phyloP scores from a whole-genome alignment of 2,797 vertebrate species.

The Pterois miles region DNA sequence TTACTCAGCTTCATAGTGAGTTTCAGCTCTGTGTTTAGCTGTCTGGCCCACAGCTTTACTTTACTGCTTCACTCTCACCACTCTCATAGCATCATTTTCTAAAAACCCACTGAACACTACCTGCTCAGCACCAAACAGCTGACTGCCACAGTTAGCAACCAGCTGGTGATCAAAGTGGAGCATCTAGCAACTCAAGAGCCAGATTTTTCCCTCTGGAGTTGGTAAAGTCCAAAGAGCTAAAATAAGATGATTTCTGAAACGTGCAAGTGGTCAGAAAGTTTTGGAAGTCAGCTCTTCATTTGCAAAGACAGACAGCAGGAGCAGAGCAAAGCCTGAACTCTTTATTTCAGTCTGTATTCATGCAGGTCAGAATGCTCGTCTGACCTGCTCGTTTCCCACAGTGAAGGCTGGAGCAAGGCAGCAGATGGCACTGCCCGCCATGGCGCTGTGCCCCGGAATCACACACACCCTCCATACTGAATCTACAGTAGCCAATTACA shows the following conservation, averaged over 20 bases:
- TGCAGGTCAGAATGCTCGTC: slow-evolving; percentile 23
- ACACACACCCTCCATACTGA: neutral
- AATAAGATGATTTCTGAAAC: too few relatives aligned
- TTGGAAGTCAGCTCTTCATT: neutral
- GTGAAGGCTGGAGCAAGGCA: slow-evolving; percentile 32
- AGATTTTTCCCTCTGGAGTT: neutral
- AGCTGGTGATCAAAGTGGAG: neutral
- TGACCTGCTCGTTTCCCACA: slow-evolving; percentile 27
- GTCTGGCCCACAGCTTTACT: neutral
- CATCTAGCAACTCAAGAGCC: neutral
- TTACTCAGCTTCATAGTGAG: neutral
- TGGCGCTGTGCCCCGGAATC: neutral
- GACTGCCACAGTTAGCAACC: neutral
- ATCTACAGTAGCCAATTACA: slow-evolving; percentile 14
- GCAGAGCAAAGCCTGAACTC: neutral
- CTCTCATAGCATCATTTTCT: neutral
- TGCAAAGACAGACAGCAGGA: slow-evolving; percentile 2
- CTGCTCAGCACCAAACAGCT: neutral
- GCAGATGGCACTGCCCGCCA: slow-evolving; percentile 58
- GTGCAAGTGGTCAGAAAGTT: too few relatives aligned
- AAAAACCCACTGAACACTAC: neutral
- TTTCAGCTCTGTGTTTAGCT: neutral
- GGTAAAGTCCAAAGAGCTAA: neutral
- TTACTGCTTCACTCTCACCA: neutral
- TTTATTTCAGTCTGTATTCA: neutral